phyloP scores from a whole-genome alignment of 2,797 vertebrate genomes.

The Mallotus villosus region DNA sequence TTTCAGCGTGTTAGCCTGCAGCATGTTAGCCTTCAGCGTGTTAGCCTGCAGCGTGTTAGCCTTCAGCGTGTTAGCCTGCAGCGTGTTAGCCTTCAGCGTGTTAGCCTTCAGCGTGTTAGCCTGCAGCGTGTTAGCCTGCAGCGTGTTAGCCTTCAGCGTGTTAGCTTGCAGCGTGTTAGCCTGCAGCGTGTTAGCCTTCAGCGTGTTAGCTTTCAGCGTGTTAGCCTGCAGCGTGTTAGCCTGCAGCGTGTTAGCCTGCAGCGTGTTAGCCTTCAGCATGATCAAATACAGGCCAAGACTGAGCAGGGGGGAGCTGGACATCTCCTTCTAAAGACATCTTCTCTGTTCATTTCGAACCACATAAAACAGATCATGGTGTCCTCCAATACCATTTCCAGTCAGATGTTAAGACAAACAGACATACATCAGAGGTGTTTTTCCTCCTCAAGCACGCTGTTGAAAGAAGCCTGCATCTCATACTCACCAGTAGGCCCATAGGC shows the following conservation, averaged over 20 bases:
- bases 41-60: no score
- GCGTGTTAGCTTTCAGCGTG: no score
- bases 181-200: no score
- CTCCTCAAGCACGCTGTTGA: conserved; percentile 20
- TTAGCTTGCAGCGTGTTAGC: no score
- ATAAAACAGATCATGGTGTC: not conserved
- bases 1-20: no score
- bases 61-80: no score
- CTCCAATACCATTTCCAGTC: conserved; percentile 18
- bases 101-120: no score
- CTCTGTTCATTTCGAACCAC: not conserved
- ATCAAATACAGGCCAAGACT: not conserved
- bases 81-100: not conserved
- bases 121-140: not conserved
- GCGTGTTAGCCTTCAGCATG: not conserved
- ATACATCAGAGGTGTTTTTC: conserved; percentile 37
- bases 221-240: no score
- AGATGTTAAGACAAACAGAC: conserved; percentile 46
- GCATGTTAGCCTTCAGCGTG: no score
- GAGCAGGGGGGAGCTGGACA: not conserved
- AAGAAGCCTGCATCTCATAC: conserved; percentile 36
- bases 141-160: not conserved
- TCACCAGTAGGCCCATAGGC: conserved; percentile 32
- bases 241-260: not conserved
- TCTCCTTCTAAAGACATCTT: not conserved